Conservation (phyloP, 2,888 invertebrate species). For the Acanthopleura granulata region DNA sequence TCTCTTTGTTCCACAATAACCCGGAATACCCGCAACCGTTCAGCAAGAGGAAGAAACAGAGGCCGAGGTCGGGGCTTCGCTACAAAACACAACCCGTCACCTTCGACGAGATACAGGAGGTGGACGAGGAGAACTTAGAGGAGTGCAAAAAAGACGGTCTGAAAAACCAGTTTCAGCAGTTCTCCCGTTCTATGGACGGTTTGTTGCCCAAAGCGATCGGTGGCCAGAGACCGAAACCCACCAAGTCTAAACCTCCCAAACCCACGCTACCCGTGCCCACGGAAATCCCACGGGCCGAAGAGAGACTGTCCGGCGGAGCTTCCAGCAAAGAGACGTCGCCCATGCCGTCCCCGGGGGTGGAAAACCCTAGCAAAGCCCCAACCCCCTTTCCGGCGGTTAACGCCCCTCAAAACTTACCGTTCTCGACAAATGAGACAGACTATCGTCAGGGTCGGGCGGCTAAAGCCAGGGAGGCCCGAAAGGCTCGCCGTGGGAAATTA, state of each 20-base stretch:
- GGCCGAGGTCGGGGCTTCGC: conserved; percentile 71
- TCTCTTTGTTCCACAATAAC: conserved; percentile 74
- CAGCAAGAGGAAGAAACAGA: conserved; percentile 74
- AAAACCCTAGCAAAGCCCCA: conserved; percentile 2
- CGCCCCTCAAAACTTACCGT: not conserved
- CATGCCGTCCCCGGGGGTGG: not conserved
- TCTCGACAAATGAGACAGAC: not conserved
- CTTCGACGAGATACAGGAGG: conserved; percentile 83
- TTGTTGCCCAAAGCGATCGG: conserved; percentile 45
- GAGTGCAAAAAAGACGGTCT: conserved; percentile 36
- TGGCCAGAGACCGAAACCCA: not conserved
- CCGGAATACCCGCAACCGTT: conserved; percentile 61
- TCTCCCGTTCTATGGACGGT: conserved; percentile 67
- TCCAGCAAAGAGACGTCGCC: not conserved
- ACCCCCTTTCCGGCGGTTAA: not conserved
- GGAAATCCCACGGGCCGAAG: not conserved
- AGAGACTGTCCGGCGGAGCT: not conserved
- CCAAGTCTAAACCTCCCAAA: not conserved
- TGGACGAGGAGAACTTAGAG: conserved; percentile 76
- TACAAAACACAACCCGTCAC: conserved; percentile 82
- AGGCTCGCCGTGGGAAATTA: not conserved
- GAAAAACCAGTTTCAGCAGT: conserved; percentile 59
- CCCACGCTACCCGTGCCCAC: conserved; percentile 1
- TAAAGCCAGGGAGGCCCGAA: conserved; percentile 11
- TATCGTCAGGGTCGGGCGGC: conserved; percentile 14